Conservation (phyloP, 2,888 invertebrate species). For the Eulithis prunata region DNA sequence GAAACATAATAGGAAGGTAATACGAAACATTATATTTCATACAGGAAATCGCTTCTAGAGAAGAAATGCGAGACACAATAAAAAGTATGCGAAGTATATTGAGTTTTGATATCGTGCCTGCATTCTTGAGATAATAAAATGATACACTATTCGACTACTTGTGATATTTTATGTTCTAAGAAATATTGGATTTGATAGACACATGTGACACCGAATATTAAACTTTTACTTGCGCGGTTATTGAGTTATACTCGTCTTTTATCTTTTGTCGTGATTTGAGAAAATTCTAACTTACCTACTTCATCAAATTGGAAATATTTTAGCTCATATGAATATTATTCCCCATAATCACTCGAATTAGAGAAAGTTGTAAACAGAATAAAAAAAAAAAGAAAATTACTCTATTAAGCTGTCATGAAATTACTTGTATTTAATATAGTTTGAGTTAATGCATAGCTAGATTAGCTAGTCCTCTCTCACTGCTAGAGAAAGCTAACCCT, state of each 20-base stretch:
- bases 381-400: too few relatives aligned
- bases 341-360: too few relatives aligned
- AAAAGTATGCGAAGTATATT: constrained; percentile 72
- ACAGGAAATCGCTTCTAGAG: constrained; percentile 26
- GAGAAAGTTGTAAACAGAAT: too few relatives aligned
- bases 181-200: constrained; percentile 36
- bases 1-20: constrained; percentile 61
- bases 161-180: constrained; percentile 33
- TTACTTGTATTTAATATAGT: too few relatives aligned
- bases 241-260: background rate
- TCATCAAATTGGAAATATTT: too few relatives aligned
- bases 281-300: too few relatives aligned
- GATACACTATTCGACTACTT: constrained; percentile 51
- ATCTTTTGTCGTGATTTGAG: too few relatives aligned
- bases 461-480: too few relatives aligned
- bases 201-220: constrained; percentile 34
- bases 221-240: constrained; percentile 18
- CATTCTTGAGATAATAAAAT: constrained; percentile 73
- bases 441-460: too few relatives aligned
- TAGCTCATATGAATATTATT: too few relatives aligned
- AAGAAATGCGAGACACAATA: constrained; percentile 46
- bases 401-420: too few relatives aligned
- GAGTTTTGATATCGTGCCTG: constrained; percentile 76
- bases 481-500: too few relatives aligned
- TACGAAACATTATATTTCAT: constrained; percentile 53